A percentile compares a stretch with the other conserved stretches of the same genome.
Conservation (phyloP, 2,797 vertebrate species). For the Apogon talboti region DNA sequence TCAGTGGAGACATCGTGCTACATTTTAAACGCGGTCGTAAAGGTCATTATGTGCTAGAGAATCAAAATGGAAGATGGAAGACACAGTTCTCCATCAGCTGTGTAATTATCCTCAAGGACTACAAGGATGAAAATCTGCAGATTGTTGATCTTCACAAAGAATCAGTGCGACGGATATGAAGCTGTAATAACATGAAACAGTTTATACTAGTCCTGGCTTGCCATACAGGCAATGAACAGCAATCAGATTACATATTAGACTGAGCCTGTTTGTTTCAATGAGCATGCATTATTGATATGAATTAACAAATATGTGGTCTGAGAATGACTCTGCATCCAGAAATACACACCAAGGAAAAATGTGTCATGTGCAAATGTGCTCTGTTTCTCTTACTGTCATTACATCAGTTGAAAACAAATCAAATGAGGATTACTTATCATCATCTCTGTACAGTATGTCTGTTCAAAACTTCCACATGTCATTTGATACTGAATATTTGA, state of each 20-base stretch:
- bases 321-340: slow-evolving; percentile 1
- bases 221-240: too few species aligned
- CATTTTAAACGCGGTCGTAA: slow-evolving; percentile 63
- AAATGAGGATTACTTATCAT: too few species aligned
- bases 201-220: too few species aligned
- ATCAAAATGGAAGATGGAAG: slow-evolving; percentile 59
- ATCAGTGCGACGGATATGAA: slow-evolving; percentile 21
- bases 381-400: too few species aligned
- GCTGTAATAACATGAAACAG: slow-evolving; percentile 1
- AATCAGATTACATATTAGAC: slow-evolving; percentile 17
- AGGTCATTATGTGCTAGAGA: slow-evolving; percentile 61
- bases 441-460: too few species aligned
- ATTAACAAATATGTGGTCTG: slow-evolving; percentile 39
- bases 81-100: slow-evolving; percentile 35
- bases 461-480: too few species aligned
- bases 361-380: neutral
- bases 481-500: too few species aligned
- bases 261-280: slow-evolving; percentile 20
- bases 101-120: slow-evolving; percentile 46
- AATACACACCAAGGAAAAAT: slow-evolving; percentile 2
- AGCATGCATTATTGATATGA: slow-evolving; percentile 24
- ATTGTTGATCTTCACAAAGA: slow-evolving; percentile 31
- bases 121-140: slow-evolving; percentile 22
- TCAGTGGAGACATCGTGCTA: slow-evolving; percentile 47
- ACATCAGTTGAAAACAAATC: too few species aligned